Base-by-base conservation (phyloP, 2,888 invertebrate genomes). In the Temnothorax unifasciatus region DNA sequence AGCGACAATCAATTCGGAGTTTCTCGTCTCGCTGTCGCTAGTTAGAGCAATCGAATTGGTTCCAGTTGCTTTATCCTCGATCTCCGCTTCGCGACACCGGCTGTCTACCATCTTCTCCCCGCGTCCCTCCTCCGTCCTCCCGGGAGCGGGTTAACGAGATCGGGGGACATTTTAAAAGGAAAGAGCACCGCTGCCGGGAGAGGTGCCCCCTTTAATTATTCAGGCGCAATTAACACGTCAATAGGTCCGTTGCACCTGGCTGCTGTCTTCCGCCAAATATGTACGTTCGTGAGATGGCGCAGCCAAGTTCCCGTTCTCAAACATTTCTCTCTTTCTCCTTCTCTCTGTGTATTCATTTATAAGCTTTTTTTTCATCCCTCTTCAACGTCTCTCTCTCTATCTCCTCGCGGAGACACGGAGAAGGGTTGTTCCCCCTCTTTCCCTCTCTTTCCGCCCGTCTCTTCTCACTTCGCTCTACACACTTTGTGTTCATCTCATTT, bases 221-320 rank as follows among this genome's bases (percentile, higher is more conserved):
- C 93, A 93, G 90, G 90, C 89, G 93, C 93, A 93, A 93, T 93
- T 93, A 93, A 93, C 93, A 91, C 93, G 93, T 93, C 93, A 93
- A 93, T 93, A 93, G 93, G 91, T 91, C 91, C 91, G 90, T 90
- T 90, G 93, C 93, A 92, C 91, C 92, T 92, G 91, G 90, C 92
- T 92, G 90, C 92, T 84, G 90, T 89, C 89, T 87, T 89, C 90
- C 82, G 87, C 87, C 89, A 89, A 90, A 90, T 88, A 86, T 89
- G 89, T 90, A 90, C 90, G 84, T 86, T 89, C 88, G 83, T 82
- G 85, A 90, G 88, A 88, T 85, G 88, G 85, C 82, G 82, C 86
- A 68, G 86, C 54, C 75, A 63, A 52, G 75, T 63, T 82, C 54
- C 63, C 69, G 61, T 18, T 38, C 41, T 63, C 82, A 81, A 75